These are phyloP conservation scores for Cheilosia vernalis DNA, from an alignment of 2,888 invertebrate genomes.

Conservation along the genomic window DNA sequence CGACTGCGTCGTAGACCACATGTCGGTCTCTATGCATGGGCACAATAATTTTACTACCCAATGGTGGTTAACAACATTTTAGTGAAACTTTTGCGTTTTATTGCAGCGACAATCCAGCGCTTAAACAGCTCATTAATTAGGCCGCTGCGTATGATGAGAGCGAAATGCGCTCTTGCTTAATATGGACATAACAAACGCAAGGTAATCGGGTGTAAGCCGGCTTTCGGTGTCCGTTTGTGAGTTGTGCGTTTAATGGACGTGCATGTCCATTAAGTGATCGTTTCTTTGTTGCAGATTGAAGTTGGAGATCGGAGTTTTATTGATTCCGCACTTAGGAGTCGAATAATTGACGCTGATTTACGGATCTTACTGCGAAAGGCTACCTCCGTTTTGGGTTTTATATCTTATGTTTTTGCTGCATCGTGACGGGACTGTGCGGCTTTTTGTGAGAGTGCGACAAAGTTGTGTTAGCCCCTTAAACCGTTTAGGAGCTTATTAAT, in stretches of 20 bases:
- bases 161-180: conserved; percentile 30
- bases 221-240: conserved; percentile 15
- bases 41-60: conserved; percentile 34
- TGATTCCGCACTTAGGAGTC: conserved; percentile 31
- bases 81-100: conserved; percentile 41
- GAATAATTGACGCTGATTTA: conserved; percentile 64
- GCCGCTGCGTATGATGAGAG: conserved; percentile 19
- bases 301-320: conserved; percentile 45
- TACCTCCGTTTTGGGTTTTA: conserved; percentile 31
- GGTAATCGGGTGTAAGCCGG: conserved; percentile 49
- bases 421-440: neutral
- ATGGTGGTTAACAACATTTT: conserved; percentile 40
- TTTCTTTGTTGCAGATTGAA: conserved; percentile 60
- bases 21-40: neutral
- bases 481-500: conserved; percentile 36
- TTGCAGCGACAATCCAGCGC: conserved; percentile 49
- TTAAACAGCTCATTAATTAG: conserved; percentile 57
- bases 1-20: neutral
- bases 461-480: conserved; percentile 21
- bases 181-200: conserved; percentile 38
- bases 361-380: conserved; percentile 27
- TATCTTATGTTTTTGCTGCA: neutral
- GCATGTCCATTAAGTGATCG: conserved; percentile 29
- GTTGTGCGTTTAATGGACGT: conserved; percentile 36
- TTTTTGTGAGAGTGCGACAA: conserved; percentile 6